Base-by-base conservation (phyloP, 2,113 vertebrate genomes). In the Protobothrops mucrosquamatus region DNA sequence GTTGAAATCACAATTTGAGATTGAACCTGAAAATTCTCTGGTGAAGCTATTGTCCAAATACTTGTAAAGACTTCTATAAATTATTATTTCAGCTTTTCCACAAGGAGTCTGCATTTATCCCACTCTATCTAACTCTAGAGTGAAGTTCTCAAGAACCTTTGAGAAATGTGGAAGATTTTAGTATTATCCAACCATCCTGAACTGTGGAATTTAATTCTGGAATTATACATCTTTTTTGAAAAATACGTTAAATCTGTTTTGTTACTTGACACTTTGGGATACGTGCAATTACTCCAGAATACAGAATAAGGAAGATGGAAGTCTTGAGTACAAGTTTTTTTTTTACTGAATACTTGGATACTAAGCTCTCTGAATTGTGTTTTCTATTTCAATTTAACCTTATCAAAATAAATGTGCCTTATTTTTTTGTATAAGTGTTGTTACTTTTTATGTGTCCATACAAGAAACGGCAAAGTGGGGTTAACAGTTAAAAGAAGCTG, bases 351-450 rank as follows among this genome's bases (percentile, higher is more conserved):
- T 96, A 98, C 97, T 97, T 97, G 96, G 96, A 97, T 97, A 98
- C 95, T 2, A 0, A 91, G 95, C 97, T 97, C 96, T 95, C 95
- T 94, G 93, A 97, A 97, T 97, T 96, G 95, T 95, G 94, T 97
- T 98, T 98, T 98, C 96, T 98, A 98, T 97, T 98, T 98, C 97
- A 96, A 98, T 97, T 97, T 97, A 97, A 97, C 92, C 97, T 97
- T 97, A 98, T 98, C 97, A 97, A 97, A 96, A 97, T 98, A 96
- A 98, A 98, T 98, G 98, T 98, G 98, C 98, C 98, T 98, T 98
- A 98, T 98, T 98, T 93, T 98, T 98, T 98, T 97, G 64, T 95
- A 97, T 97, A 97, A 12, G 95, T 98, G 96, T 97, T 97, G 96
- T 98, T 98, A 97, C 94, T 97, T 95, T 97, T 97, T 97, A 97